phyloP scores from a whole-genome alignment of 1,140 invertebrate species.

The Aphelenchoides besseyi region DNA sequence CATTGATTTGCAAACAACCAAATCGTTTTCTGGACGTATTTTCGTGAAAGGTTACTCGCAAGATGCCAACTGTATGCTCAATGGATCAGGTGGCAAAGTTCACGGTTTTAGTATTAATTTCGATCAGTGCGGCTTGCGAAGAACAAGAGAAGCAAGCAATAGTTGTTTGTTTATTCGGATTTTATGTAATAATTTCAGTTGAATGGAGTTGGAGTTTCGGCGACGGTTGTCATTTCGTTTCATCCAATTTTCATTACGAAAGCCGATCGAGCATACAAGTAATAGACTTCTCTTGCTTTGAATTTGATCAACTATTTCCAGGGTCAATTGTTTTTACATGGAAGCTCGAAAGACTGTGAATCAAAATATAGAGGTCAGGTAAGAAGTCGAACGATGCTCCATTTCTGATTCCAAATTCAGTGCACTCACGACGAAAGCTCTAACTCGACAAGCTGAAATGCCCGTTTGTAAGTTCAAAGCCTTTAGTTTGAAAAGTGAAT shows the following conservation, averaged over 20 bases:
- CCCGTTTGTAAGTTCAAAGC: conserved; percentile 46
- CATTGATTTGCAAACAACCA: conserved; percentile 46
- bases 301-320: neutral
- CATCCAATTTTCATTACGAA: conserved; percentile 62
- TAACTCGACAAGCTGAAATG: conserved; percentile 42
- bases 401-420: conserved; percentile 27
- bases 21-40: conserved; percentile 54
- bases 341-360: conserved; percentile 49
- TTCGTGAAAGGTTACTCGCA: conserved; percentile 56
- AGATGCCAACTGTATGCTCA: conserved; percentile 36
- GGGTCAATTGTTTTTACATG: conserved; percentile 57
- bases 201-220: conserved; percentile 56
- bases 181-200: conserved; percentile 37
- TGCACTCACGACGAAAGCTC: conserved; percentile 45
- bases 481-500: neutral
- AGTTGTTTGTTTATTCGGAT: conserved; percentile 2
- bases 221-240: conserved; percentile 61
- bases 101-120: conserved; percentile 51
- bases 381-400: neutral
- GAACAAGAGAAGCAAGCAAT: conserved; percentile 53
- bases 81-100: conserved; percentile 40
- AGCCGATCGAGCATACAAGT: conserved; percentile 54
- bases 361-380: conserved; percentile 55
- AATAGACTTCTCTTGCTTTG: neutral
- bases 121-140: conserved; percentile 54